These are phyloP conservation scores for Camelus bactrianus DNA, from an alignment of 2,113 vertebrate genomes.

Conservation along the genomic window DNA sequence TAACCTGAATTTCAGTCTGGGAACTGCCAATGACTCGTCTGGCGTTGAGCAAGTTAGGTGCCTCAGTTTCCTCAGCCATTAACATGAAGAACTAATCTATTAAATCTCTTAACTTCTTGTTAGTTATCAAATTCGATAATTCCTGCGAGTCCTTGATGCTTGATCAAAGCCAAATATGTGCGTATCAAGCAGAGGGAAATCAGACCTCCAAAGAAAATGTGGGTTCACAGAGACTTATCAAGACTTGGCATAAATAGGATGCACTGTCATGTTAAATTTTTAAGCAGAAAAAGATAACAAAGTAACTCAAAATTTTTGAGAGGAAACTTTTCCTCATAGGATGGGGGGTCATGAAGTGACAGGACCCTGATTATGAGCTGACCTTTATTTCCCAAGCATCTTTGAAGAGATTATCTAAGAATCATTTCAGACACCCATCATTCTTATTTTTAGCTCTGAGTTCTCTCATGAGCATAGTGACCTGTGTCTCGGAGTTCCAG, in stretches of 20 bases:
- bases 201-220: not conserved
- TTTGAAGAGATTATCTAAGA: constrained; percentile 64
- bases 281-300: not conserved
- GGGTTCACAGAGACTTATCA: not conserved
- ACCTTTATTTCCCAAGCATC: not conserved
- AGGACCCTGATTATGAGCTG: not conserved
- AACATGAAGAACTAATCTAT: not conserved
- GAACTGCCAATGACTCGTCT: not conserved
- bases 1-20: not conserved
- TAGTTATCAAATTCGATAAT: constrained; percentile 18
- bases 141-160: not conserved
- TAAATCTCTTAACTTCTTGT: not conserved
- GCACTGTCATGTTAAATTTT: not conserved
- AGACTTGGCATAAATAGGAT: not conserved
- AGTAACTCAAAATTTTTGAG: not conserved
- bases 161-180: not conserved
- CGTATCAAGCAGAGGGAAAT: not conserved
- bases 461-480: constrained; percentile 54
- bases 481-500: constrained; percentile 59
- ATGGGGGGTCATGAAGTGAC: not conserved
- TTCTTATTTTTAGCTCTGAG: constrained; percentile 82
- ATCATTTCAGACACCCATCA: constrained; percentile 63
- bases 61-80: not conserved
- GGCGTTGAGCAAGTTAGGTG: not conserved
- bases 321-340: not conserved